Conservation (phyloP, 2,888 invertebrate genomes). For the Schizotus pectinicornis region DNA sequence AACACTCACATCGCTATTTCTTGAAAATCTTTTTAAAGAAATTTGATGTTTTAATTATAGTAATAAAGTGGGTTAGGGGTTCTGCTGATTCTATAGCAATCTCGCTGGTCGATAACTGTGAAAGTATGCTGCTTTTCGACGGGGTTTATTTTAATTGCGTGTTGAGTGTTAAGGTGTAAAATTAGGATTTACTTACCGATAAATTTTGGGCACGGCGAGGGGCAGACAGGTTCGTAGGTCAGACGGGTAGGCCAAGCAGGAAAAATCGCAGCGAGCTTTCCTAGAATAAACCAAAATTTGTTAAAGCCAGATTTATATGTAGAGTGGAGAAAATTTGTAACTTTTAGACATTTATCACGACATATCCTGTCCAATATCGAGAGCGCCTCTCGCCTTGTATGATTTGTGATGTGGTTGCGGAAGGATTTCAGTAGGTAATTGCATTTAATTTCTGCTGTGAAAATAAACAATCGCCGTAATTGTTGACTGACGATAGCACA, state of each 20-base stretch:
- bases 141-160: neutral
- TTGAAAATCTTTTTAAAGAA: no score
- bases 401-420: neutral
- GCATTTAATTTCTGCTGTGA: neutral
- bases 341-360: no score
- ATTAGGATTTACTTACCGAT: conserved; percentile 11
- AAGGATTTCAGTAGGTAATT: neutral
- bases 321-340: no score
- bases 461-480: conserved; percentile 16
- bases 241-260: neutral
- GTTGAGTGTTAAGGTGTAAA: neutral
- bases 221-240: conserved; percentile 9
- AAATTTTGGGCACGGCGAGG: conserved; percentile 12
- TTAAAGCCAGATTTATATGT: no score
- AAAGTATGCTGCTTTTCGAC: neutral
- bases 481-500: conserved; percentile 21
- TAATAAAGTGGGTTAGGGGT: no score
- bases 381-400: neutral
- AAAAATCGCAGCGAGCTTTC: neutral
- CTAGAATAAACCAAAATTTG: no score
- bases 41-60: no score
- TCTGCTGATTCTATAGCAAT: no score
- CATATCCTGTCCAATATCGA: no score
- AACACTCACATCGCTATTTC: no score
- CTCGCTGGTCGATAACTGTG: neutral